phyloP scores from a whole-genome alignment of 1,140 invertebrate species.

The Cephus cinctus region DNA sequence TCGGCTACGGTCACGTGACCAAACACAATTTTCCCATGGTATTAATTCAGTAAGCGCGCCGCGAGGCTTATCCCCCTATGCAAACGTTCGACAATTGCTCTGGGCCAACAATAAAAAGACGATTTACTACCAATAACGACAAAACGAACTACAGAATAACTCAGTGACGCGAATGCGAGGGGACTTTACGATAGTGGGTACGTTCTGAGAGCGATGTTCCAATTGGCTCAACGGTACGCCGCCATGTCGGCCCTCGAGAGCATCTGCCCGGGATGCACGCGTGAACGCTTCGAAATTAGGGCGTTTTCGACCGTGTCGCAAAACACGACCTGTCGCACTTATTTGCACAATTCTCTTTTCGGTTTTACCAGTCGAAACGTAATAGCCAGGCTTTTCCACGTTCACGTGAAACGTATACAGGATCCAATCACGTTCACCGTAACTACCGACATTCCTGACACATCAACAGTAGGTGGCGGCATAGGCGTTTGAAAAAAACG shows the following conservation, averaged over 20 bases:
- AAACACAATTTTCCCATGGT: constrained; percentile 47
- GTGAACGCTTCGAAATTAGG: constrained; percentile 6
- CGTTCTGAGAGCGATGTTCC: constrained; percentile 23
- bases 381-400: too few relatives aligned
- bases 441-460: constrained; percentile 24
- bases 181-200: constrained; percentile 8
- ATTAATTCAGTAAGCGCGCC: constrained; percentile 2
- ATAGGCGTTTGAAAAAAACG: constrained; percentile 31
- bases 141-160: constrained; percentile 39
- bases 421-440: constrained; percentile 43
- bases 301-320: too few relatives aligned
- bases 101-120: constrained; percentile 9
- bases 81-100: constrained; percentile 13
- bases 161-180: constrained; percentile 13
- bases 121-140: constrained; percentile 23
- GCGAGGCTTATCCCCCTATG: too few relatives aligned
- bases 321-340: too few relatives aligned
- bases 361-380: too few relatives aligned
- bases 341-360: too few relatives aligned
- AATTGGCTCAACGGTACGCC: constrained; percentile 35
- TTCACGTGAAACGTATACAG: constrained; percentile 14
- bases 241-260: constrained; percentile 31
- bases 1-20: constrained; percentile 61
- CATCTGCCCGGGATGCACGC: constrained; percentile 8
- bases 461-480: constrained; percentile 41